A percentile compares a stretch with the other conserved stretches of the same genome.
These are phyloP conservation scores for Andrena marginata DNA, from an alignment of 2,888 invertebrate species.

Conservation along the genomic window DNA sequence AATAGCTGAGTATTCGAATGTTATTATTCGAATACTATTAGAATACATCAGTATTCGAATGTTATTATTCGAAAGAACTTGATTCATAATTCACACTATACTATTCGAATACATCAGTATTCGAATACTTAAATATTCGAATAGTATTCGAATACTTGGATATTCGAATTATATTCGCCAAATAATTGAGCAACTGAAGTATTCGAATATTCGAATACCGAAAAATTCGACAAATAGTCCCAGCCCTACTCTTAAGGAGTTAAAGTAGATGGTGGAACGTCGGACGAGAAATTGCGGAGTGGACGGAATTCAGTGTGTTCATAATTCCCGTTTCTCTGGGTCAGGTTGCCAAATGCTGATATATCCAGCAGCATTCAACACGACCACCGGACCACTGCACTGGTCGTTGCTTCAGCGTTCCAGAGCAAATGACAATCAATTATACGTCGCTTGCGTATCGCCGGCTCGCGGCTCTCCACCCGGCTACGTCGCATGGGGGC, in stretches of 20 bases:
- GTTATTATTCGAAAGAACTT: too few relatives aligned
- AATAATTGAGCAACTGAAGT: too few relatives aligned
- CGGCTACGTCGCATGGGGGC: slow-evolving; percentile 95
- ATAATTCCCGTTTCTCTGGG: slow-evolving; percentile 24
- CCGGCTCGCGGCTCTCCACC: slow-evolving; percentile 92
- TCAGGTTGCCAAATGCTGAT: slow-evolving; percentile 93
- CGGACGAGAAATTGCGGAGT: neutral
- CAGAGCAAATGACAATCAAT: slow-evolving; percentile 95
- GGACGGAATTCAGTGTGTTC: slow-evolving; percentile 8
- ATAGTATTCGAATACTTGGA: too few relatives aligned
- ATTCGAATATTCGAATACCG: too few relatives aligned
- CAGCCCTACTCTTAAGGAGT: neutral
- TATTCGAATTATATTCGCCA: too few relatives aligned
- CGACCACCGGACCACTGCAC: slow-evolving; percentile 97
- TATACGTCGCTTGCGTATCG: slow-evolving; percentile 94
- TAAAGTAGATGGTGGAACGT: neutral
- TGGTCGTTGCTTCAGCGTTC: slow-evolving; percentile 94
- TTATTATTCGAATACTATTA: too few relatives aligned
- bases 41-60: too few relatives aligned
- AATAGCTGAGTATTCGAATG: too few relatives aligned
- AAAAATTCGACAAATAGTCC: too few relatives aligned
- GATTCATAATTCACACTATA: too few relatives aligned
- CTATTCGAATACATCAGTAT: too few relatives aligned
- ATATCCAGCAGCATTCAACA: slow-evolving; percentile 98
- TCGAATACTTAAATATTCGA: too few relatives aligned